phyloP scores from a whole-genome alignment of 2,797 vertebrate genomes.

The Platyrinchus mystaceus region DNA sequence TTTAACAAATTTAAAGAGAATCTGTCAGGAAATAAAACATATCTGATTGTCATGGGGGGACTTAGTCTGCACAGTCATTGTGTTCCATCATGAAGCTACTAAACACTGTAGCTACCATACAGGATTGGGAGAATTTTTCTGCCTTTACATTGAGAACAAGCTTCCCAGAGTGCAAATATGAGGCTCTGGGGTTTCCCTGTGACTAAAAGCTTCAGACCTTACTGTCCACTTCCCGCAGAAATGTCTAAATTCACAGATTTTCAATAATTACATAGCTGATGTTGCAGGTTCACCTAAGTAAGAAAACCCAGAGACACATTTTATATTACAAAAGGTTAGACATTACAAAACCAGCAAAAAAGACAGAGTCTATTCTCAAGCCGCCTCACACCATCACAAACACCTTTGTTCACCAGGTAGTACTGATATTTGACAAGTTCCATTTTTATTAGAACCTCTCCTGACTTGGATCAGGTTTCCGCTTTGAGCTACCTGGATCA shows the following conservation, averaged over 20 bases:
- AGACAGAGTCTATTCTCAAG: background rate
- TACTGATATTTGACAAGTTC: background rate
- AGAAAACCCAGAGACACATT: background rate
- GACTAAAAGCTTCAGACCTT: background rate
- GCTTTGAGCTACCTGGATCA: background rate
- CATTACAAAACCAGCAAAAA: background rate
- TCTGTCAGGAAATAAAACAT: background rate
- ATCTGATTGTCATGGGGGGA: background rate
- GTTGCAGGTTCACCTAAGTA: background rate
- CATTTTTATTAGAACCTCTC: background rate
- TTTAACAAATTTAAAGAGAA: background rate
- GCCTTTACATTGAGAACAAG: background rate
- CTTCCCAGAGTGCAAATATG: background rate
- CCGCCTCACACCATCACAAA: background rate
- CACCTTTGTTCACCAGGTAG: background rate
- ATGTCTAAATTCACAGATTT: background rate
- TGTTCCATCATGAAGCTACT: background rate
- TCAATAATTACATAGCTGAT: background rate
- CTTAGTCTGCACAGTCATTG: background rate
- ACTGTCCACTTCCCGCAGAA: background rate
- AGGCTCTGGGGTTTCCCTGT: background rate
- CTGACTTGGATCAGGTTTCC: background rate
- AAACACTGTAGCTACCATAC: background rate
- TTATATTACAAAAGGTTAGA: background rate
- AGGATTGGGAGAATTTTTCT: background rate